Evolutionary conservation across 2,113 vertebrate species (phyloP).

Genomic region (Mustelus asterias): DNA sequence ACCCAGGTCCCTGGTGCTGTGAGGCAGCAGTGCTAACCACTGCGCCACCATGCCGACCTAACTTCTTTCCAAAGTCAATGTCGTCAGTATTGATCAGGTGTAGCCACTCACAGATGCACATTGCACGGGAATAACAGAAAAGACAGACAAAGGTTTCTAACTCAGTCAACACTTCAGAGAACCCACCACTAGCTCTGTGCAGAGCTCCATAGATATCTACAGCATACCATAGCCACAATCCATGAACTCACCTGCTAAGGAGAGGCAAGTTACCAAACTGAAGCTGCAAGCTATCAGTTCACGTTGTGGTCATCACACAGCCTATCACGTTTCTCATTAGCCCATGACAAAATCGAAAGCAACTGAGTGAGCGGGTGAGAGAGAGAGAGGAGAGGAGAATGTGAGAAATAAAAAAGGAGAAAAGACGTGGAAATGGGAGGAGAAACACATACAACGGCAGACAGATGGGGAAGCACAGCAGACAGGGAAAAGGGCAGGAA

Average conservation of each 20-base stretch:
- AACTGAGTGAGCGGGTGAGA: neutral
- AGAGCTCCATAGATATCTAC: neutral
- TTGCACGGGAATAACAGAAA: neutral
- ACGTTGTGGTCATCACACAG: neutral
- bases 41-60: no score
- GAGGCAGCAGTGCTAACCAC: no score
- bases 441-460: neutral
- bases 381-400: neutral
- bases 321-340: neutral
- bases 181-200: neutral
- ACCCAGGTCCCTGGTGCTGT: no score
- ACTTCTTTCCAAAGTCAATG: neutral
- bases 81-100: neutral
- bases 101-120: neutral
- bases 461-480: neutral
- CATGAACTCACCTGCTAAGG: neutral
- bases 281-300: neutral
- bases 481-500: neutral
- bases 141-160: neutral
- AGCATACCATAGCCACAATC: no score
- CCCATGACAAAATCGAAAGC: neutral
- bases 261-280: neutral
- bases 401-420: neutral
- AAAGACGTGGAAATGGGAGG: neutral
- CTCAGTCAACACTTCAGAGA: neutral